phyloP scores from a whole-genome alignment of 1,140 invertebrate species.

The Hyposmocoma kahamanoa region DNA sequence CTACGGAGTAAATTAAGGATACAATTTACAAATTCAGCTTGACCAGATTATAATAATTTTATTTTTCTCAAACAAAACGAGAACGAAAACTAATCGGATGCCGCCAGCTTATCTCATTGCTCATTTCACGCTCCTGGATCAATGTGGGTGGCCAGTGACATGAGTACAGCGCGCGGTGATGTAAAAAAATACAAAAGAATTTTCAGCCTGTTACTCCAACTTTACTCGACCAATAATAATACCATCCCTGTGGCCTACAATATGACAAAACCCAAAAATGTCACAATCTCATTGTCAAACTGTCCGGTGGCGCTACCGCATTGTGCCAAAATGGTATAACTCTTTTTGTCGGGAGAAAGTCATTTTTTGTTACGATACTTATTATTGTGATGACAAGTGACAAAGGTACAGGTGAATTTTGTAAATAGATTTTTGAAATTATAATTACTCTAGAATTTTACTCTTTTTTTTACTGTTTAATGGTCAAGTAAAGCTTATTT shows the following conservation, averaged over 20 bases:
- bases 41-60: not conserved
- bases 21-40: not conserved
- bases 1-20: not conserved
- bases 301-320: conserved; percentile 56
- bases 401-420: conserved; percentile 18
- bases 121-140: conserved; percentile 25
- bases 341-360: conserved; percentile 34
- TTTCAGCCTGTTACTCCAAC: conserved; percentile 14
- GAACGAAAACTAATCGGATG: conserved; percentile 16
- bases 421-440: conserved; percentile 13
- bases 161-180: no score
- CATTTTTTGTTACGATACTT: conserved; percentile 43
- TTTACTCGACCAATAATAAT: conserved; percentile 20
- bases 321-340: conserved; percentile 34
- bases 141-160: conserved; percentile 36
- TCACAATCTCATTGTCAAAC: conserved; percentile 32
- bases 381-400: conserved; percentile 27
- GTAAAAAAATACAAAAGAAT: conserved; percentile 20
- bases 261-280: conserved; percentile 34
- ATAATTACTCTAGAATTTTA: not conserved
- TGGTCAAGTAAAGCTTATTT: no score
- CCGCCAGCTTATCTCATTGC: conserved; percentile 23
- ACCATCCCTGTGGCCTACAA: conserved; percentile 21
- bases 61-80: no score
- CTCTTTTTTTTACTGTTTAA: no score